These are phyloP conservation scores for Pygocentrus nattereri DNA, from an alignment of 2,797 vertebrate genomes.

Conservation along the genomic window DNA sequence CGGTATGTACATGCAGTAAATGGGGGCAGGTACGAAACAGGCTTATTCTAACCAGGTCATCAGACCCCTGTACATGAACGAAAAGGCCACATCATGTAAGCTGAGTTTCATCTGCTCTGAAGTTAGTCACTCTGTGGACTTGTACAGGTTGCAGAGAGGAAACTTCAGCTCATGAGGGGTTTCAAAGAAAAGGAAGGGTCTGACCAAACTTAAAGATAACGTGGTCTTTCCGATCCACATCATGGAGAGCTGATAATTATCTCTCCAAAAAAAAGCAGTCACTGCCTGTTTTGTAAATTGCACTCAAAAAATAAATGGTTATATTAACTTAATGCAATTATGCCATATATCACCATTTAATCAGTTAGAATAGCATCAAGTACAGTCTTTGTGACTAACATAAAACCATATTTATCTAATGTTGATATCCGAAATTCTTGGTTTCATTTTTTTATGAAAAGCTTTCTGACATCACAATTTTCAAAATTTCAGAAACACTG, in stretches of 20 bases:
- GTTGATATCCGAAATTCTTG: no score
- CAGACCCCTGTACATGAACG: not conserved
- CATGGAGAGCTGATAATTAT: not conserved
- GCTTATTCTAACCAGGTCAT: not conserved
- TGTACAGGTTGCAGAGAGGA: conserved; percentile 10
- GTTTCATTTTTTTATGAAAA: no score
- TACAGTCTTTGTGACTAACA: no score
- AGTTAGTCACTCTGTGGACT: not conserved
- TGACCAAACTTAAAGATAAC: not conserved
- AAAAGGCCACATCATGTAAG: not conserved
- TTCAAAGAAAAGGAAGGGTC: conserved; percentile 20
- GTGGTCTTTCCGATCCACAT: not conserved
- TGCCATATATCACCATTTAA: no score
- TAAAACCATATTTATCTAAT: no score
- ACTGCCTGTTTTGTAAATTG: no score
- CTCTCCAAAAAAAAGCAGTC: not conserved
- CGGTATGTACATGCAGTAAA: not conserved
- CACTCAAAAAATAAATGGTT: no score
- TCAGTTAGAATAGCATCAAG: no score
- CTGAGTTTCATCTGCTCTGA: not conserved
- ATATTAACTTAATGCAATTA: no score
- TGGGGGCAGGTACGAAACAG: not conserved
- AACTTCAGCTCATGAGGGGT: not conserved
- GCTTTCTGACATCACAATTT: no score
- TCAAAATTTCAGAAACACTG: no score